Evolutionary conservation across 2,113 vertebrate species (phyloP).

Genomic region (Brachypteracias leptosomus): DNA sequence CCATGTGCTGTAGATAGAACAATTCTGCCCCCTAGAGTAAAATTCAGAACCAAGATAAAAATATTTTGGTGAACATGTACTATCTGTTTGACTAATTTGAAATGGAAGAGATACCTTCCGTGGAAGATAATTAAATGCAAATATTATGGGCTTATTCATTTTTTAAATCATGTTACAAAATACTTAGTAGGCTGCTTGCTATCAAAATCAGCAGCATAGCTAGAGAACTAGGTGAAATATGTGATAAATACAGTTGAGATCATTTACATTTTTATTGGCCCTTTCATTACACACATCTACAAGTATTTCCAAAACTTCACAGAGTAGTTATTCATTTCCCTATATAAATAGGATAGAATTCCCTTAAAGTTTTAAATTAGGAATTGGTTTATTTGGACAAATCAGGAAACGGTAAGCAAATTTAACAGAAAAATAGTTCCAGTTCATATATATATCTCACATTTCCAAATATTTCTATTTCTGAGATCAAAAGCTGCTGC

Average conservation of each 20-base stretch:
- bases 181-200: not conserved
- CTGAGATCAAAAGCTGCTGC: not conserved
- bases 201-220: not conserved
- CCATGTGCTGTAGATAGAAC: not conserved
- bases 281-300: not conserved
- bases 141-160: not conserved
- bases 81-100: not conserved
- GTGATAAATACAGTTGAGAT: not conserved
- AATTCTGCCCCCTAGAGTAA: constrained; percentile 73
- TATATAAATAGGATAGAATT: not conserved
- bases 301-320: not conserved
- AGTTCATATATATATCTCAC: not conserved
- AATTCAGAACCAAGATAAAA: not conserved
- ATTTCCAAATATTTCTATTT: not conserved
- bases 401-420: not conserved
- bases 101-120: not conserved
- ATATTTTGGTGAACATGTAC: not conserved
- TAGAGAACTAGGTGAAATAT: not conserved
- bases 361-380: not conserved
- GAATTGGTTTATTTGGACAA: not conserved
- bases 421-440: not conserved
- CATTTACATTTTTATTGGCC: constrained; percentile 18
- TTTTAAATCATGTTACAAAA: not conserved
- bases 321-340: not conserved
- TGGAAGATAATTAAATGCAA: constrained; percentile 24